Conservation (phyloP, 2,113 vertebrate species). For the Burhinus bistriatus region DNA sequence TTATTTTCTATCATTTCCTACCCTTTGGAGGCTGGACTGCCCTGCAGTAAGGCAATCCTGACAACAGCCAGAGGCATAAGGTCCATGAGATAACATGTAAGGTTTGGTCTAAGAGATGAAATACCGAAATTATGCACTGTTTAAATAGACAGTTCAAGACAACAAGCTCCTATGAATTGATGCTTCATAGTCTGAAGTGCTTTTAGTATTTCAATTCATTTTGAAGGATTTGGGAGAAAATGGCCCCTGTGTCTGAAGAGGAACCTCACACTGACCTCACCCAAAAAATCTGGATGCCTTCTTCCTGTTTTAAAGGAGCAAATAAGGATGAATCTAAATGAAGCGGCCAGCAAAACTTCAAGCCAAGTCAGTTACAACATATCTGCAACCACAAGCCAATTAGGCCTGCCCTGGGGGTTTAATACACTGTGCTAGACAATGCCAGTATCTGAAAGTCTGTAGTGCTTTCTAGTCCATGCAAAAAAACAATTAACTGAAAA, state of each 20-base stretch:
- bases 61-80: background rate
- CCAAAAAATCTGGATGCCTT: background rate
- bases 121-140: background rate
- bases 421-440: background rate
- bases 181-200: background rate
- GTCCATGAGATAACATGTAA: background rate
- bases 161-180: background rate
- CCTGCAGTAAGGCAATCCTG: background rate
- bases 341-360: background rate
- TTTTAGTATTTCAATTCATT: background rate
- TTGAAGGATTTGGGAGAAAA: background rate
- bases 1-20: background rate
- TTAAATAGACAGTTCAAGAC: background rate
- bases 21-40: background rate
- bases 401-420: background rate
- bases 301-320: background rate
- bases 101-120: background rate
- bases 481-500: background rate
- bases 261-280: background rate
- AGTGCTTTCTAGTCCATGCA: background rate
- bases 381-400: slow-evolving; percentile 19
- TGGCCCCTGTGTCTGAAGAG: background rate
- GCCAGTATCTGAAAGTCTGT: background rate
- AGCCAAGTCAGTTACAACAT: slow-evolving; percentile 32
- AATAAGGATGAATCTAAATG: background rate